These are phyloP conservation scores for Drosophila diplacantha DNA, from an alignment of 2,888 invertebrate species.

Conservation along the genomic window DNA sequence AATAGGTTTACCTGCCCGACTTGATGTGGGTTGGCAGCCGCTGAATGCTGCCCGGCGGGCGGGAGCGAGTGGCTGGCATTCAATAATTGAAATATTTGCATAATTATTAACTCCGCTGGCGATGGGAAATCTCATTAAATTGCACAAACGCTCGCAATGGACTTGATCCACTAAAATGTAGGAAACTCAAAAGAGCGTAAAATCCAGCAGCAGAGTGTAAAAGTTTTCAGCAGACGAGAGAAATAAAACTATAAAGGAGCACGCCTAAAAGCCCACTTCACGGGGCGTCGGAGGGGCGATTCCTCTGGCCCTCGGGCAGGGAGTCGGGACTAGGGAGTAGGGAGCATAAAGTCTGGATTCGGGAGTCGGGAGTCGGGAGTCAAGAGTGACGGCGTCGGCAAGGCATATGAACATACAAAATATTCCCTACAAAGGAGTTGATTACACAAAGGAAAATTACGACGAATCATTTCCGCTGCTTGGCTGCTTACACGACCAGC, in stretches of 20 bases:
- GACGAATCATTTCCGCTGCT: conserved; percentile 77
- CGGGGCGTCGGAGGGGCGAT: conserved; percentile 13
- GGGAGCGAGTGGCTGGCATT: conserved; percentile 42
- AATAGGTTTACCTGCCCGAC: conserved; percentile 58
- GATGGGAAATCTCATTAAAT: conserved; percentile 36
- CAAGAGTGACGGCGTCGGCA: conserved; percentile 47
- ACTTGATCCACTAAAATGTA: conserved; percentile 30
- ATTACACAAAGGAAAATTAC: conserved; percentile 78
- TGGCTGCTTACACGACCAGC: conserved; percentile 73
- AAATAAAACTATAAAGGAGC: conserved; percentile 32
- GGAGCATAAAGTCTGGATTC: conserved; percentile 18
- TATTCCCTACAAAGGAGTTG: conserved; percentile 75
- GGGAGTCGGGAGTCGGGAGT: conserved; percentile 15
- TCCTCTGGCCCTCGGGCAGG: conserved; percentile 10
- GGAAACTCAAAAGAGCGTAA: conserved; percentile 22
- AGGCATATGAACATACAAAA: conserved; percentile 73
- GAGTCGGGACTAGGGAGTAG: conserved; percentile 4
- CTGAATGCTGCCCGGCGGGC: conserved; percentile 30
- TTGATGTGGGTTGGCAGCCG: conserved; percentile 46
- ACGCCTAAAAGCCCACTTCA: conserved; percentile 47
- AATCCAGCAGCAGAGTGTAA: conserved; percentile 25
- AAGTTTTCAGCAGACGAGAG: conserved; percentile 20
- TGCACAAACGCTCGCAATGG: conserved; percentile 13
- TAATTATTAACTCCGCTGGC: conserved; percentile 58
- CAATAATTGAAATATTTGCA: conserved; percentile 62